Base-by-base conservation (phyloP, 2,113 vertebrate species). In the Muscicapa adusta region DNA sequence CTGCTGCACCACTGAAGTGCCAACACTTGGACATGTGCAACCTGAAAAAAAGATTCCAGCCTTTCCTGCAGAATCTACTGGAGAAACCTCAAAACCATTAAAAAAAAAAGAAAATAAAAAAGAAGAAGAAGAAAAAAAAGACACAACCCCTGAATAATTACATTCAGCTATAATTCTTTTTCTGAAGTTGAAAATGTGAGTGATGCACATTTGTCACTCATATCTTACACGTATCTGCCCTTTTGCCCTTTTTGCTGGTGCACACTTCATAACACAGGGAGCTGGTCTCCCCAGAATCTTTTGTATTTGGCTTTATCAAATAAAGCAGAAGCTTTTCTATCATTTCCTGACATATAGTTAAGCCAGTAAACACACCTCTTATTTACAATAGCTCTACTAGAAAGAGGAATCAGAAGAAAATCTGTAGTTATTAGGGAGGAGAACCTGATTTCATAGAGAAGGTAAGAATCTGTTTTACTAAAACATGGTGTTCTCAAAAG, bases 401-500 rank as follows among this genome's bases (percentile, higher is more conserved):
- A 91, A 89, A 63, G 12, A 28, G 5, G 1, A 6, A 77, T 61
- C 17, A 67, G 33, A 67, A 87, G 58, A 93, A 77, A 85, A 87
- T 8, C 40, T 18, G 12, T 23, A 18, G 7, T 28, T 7, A 70
- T 6, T 53, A 79, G 25, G 7, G 19, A 68, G 13, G 36, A 10
- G 8, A 78, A 61, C 5, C 15, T 43, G 29, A 88, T 85, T 88
- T 88, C 43, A 58, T 6, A 68, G 18, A 65, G 12, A 62, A 40
- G 6, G 7, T 28, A 18, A 87, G 17, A 68, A 58, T 31, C 11
- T 10, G 4, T 53, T 70, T 84, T 33, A 82, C n/a, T 73, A 63
- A 75, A 61, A 42, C 0, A 0, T 31, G 4, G 9, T 47, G 18
- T 26, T 38, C 54, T 43, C 16, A 3, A 31, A 86, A 50, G 12